A percentile compares a stretch with the other conserved stretches of the same genome.
phyloP scores from a whole-genome alignment of 1,140 invertebrate species.

The Aporrectodea caliginosa region DNA sequence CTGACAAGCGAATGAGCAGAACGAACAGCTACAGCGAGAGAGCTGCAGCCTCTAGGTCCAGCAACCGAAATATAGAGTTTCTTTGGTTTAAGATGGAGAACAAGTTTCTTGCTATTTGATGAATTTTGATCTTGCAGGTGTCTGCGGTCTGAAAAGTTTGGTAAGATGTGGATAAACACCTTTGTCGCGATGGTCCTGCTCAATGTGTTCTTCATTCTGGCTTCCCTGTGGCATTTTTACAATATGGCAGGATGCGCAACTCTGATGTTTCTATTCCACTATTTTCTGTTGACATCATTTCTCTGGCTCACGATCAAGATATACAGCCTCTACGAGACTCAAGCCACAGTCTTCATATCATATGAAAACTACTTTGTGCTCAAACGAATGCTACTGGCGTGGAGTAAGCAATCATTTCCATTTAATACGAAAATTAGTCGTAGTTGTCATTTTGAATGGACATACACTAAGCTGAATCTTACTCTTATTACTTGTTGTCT shows the following conservation, averaged over 20 bases:
- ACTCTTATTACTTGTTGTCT: no score
- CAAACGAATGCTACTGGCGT: background rate
- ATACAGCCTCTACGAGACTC: background rate
- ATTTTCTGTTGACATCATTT: background rate
- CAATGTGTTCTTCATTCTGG: background rate
- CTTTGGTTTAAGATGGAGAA: no score
- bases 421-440: no score
- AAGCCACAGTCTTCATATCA: background rate
- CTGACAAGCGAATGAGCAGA: no score
- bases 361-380: background rate
- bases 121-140: background rate
- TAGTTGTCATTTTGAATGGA: no score
- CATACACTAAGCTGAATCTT: no score
- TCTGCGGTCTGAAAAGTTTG: background rate
- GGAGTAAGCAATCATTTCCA: background rate
- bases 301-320: background rate
- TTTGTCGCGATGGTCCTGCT: background rate
- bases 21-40: no score
- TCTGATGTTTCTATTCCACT: background rate
- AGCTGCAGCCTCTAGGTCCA: no score
- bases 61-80: no score
- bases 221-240: background rate
- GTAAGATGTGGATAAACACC: background rate
- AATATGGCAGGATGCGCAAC: background rate
- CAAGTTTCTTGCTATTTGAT: background rate